Base-by-base conservation (phyloP, 2,888 invertebrate species). In the Caenorhabditis parvicauda region DNA sequence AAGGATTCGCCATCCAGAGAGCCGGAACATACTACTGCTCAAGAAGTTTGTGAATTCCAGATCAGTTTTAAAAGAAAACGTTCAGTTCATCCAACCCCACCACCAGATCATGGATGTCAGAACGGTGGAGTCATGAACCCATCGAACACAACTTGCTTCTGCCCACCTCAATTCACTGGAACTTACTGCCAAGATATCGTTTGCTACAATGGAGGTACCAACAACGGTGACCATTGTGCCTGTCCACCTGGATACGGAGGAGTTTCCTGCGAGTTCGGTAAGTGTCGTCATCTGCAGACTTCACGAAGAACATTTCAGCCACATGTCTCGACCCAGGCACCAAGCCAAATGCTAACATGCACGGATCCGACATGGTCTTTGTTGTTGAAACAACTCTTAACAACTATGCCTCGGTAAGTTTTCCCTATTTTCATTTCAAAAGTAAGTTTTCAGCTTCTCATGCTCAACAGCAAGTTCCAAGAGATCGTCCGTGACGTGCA, bases 171-270 rank as follows among this genome's bases (percentile, higher is more conserved):
- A 54, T 75, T 50, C 52, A 55, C 56, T n/a, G 75, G 75, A 53
- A 44, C 54, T 1, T 54, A 69, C 25, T 75, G 75, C 54, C 56
- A 72, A 42, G 59, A 56, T 21, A 54, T 67, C 24, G 64, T 46
- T 27, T 75, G 75, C 53, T 67, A 54, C 45, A 75, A 75, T 32
- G 74, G 74, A 22, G 75, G 74, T 49, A 74, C 74, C 2, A 52
- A 59, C 9, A 22, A 19, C 7, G 65, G 61, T 49, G 54, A 44
- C 27, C 52, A 53, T 14, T 75, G 75, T 35, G 44, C 54, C n/a
- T 75, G 75, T 44, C 59, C 69, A 19, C 54, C 61, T 42, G 71
- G 71, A 32, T 72, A 64, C 47, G 59, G 56, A 19, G 74, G 72
- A 46, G 51, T 59, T 4, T 64, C 53, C 54, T 75, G 75, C 48